Evolutionary conservation across 1,140 invertebrate genomes (phyloP), one percentile per base, ranked within the genome.

Genomic region (Mycetomoellerius zeteki): DNA sequence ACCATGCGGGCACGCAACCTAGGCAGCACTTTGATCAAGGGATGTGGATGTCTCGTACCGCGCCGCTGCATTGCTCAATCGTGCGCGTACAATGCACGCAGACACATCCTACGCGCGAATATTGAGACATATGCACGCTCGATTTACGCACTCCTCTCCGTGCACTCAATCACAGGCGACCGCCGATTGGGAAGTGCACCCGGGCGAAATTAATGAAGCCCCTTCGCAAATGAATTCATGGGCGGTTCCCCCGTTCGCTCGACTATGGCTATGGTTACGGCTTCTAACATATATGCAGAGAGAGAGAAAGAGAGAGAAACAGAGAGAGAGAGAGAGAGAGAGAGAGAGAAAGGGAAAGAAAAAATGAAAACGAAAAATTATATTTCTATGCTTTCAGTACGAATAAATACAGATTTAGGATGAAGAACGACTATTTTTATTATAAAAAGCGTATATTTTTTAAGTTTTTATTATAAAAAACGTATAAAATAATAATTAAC

Each of bases 121-220:
- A 84, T 84, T 84, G 80, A 84, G 80, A 84, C 80, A 84, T 84
- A 84, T 84, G 80, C 80, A 84, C 69, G 80, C 80, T 84, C 80
- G 80, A 84, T 84, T 84, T 84, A 75, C 80, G 69, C 69, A 75
- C 69, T 84, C 43, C 80, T 84, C 80, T 50, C 58, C 80, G 54
- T 84, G 43, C 54, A 43, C 54, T 84, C 80, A 75, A 84, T 84
- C 80, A 84, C 80, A 60, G 37, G 37, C 69, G 69, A 71, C 69
- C 80, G 69, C 37, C 69, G 71, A 84, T 84, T 84, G 80, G 69
- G 54, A 84, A 84, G 54, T 33, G 80, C 69, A 84, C 3, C 69
- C 80, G 69, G 19, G 24, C 27, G 80, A 84, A 60, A 84, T 84
- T 84, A 84, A 84, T 69, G 69, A 84, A 75, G 80, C 69, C 80